These are phyloP conservation scores for Nematostella vectensis DNA, from an alignment of 92 coral and sea anemone species.

Conservation along the genomic window DNA sequence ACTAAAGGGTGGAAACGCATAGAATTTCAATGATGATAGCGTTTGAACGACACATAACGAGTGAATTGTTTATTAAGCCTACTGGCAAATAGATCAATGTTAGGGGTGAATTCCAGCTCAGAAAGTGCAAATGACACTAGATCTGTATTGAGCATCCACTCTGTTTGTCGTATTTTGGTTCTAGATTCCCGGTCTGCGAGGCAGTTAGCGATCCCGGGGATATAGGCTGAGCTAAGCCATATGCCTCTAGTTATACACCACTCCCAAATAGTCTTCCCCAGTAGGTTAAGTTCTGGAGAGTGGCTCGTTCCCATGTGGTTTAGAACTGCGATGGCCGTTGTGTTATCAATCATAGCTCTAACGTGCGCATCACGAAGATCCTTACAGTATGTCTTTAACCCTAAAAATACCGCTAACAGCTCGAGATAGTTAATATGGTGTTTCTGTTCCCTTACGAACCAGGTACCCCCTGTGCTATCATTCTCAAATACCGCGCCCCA, in stretches of 20 bases:
- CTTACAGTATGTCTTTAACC: too few species aligned
- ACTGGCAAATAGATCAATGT: constrained; percentile 35
- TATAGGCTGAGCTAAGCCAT: constrained; percentile 33
- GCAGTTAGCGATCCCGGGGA: constrained; percentile 24
- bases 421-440: constrained; percentile 5
- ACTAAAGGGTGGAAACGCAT: constrained; percentile 30
- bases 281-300: constrained; percentile 13
- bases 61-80: constrained; percentile 20
- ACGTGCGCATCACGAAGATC: not conserved
- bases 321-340: constrained; percentile 20
- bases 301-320: constrained; percentile 59
- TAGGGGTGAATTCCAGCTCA: constrained; percentile 12
- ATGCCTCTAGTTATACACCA: constrained; percentile 28
- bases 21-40: constrained; percentile 11
- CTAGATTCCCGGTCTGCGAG: constrained; percentile 35
- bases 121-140: constrained; percentile 3
- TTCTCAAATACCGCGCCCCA: not conserved
- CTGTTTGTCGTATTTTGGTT: constrained; percentile 2
- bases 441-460: constrained; percentile 1
- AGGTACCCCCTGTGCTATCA: not conserved
- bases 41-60: constrained; percentile 19
- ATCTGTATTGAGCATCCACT: constrained; percentile 33
- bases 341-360: constrained; percentile 19
- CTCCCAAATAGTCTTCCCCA: constrained; percentile 35
- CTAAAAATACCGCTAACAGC: not conserved